These are phyloP conservation scores for Eulemur coronatus DNA, from an alignment of 2,797 vertebrate genomes.

Conservation along the genomic window DNA sequence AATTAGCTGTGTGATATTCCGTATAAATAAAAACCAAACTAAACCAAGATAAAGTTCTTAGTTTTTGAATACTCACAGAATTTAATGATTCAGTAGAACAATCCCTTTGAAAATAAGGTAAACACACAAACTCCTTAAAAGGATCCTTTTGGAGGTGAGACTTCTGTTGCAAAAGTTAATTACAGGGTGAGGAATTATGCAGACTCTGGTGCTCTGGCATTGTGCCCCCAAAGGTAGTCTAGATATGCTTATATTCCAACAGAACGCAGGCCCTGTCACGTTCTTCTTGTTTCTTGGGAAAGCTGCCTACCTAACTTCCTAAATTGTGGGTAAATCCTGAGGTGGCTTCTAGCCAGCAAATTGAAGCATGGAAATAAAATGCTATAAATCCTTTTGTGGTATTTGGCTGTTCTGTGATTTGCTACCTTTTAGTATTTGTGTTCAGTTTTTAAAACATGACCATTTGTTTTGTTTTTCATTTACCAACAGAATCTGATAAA, in stretches of 20 bases:
- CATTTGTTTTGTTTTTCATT: slow-evolving; percentile 25
- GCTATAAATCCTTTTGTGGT: not conserved
- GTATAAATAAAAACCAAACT: slow-evolving; percentile 15
- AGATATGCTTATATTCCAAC: not conserved
- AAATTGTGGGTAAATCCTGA: not conserved
- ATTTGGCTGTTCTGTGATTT: not conserved
- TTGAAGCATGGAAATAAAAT: not conserved
- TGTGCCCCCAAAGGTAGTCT: not conserved
- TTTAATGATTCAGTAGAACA: not conserved
- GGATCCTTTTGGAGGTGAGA: not conserved
- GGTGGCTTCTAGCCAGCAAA: not conserved
- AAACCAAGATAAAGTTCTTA: not conserved
- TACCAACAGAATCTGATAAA: not conserved
- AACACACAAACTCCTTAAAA: not conserved
- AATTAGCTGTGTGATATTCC: not conserved
- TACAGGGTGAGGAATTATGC: not conserved
- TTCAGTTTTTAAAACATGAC: slow-evolving; percentile 10
- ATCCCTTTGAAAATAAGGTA: slow-evolving; percentile 31
- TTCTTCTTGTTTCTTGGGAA: slow-evolving; percentile 4
- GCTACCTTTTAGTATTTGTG: not conserved
- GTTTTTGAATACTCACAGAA: slow-evolving; percentile 15
- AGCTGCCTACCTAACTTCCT: not conserved
- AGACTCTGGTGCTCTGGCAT: not conserved
- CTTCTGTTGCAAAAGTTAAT: not conserved
- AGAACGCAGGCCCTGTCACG: not conserved